Evolutionary conservation across 2,888 invertebrate genomes (phyloP).

Genomic region (Chrysotoxum bicinctum): DNA sequence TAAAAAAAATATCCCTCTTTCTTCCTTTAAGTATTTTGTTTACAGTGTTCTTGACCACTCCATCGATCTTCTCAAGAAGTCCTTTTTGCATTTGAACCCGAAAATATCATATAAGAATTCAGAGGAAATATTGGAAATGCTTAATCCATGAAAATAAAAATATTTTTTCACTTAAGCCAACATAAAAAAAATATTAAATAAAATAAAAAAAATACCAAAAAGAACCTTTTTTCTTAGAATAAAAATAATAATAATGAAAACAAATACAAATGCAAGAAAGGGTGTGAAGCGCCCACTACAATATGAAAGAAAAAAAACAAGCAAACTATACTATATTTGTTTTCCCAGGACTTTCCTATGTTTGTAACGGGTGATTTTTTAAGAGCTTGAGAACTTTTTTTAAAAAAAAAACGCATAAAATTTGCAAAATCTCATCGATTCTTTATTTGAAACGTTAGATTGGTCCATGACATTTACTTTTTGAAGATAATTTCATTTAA

Average conservation of each 20-base stretch:
- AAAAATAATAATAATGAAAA: neutral
- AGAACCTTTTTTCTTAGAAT: neutral
- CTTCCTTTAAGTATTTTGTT: neutral
- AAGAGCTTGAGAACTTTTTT: too few species aligned
- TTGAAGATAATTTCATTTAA: too few species aligned
- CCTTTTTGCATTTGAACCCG: neutral
- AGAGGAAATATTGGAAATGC: neutral
- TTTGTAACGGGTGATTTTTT: too few species aligned
- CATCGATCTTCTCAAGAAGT: neutral
- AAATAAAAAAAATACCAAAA: neutral
- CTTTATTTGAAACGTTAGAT: too few species aligned
- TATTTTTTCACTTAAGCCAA: neutral
- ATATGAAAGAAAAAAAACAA: neutral
- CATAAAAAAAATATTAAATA: neutral
- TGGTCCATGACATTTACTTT: too few species aligned
- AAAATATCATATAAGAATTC: too few species aligned
- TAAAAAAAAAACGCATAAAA: too few species aligned
- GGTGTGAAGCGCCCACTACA: neutral
- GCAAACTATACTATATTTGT: neutral
- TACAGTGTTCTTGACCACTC: neutral
- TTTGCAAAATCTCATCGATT: too few species aligned
- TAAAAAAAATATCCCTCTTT: neutral
- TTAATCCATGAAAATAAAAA: neutral
- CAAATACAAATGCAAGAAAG: neutral
- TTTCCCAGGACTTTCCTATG: constrained; percentile 1